These are phyloP conservation scores for Drosophila santomea DNA, from an alignment of 1,140 invertebrate species.

Conservation along the genomic window DNA sequence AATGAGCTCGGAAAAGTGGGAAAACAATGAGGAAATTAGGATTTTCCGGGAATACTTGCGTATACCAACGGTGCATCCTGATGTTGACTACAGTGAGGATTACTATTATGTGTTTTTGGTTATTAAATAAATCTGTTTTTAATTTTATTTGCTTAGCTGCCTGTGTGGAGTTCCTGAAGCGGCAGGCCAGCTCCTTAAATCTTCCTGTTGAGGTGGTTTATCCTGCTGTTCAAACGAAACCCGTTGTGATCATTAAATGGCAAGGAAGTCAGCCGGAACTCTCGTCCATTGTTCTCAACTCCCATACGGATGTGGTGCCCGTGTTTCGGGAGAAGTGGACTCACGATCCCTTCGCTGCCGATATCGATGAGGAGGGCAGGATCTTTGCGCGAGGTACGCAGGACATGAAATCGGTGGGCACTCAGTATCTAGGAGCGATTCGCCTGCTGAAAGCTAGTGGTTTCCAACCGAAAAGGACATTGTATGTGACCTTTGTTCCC, in stretches of 20 bases:
- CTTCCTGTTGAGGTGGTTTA: slow-evolving; percentile 86
- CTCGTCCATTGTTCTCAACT: slow-evolving; percentile 91
- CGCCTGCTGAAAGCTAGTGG: slow-evolving; percentile 87
- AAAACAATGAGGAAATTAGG: slow-evolving; percentile 89
- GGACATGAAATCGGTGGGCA: slow-evolving; percentile 86
- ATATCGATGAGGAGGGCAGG: slow-evolving; percentile 90
- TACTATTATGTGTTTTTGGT: background rate
- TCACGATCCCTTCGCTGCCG: slow-evolving; percentile 89
- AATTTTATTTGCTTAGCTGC: slow-evolving; percentile 80
- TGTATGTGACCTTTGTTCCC: slow-evolving; percentile 92
- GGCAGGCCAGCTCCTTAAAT: slow-evolving; percentile 88
- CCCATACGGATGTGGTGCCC: slow-evolving; percentile 95
- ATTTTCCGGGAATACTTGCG: slow-evolving; percentile 92
- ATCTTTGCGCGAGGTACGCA: slow-evolving; percentile 93
- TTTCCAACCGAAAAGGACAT: slow-evolving; percentile 87
- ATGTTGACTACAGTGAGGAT: slow-evolving; percentile 88
- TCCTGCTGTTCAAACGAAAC: slow-evolving; percentile 86
- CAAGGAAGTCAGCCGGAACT: slow-evolving; percentile 88
- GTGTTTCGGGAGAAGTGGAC: slow-evolving; percentile 89
- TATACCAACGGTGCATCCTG: slow-evolving; percentile 93
- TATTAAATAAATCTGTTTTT: background rate
- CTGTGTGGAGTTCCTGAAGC: slow-evolving; percentile 88
- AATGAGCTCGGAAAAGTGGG: slow-evolving; percentile 62
- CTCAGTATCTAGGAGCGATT: slow-evolving; percentile 89
- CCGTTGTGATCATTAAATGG: slow-evolving; percentile 91